A percentile compares a stretch with the other conserved stretches of the same genome.
phyloP scores from a whole-genome alignment of 2,888 invertebrate species.

The Lamproptera curius region DNA sequence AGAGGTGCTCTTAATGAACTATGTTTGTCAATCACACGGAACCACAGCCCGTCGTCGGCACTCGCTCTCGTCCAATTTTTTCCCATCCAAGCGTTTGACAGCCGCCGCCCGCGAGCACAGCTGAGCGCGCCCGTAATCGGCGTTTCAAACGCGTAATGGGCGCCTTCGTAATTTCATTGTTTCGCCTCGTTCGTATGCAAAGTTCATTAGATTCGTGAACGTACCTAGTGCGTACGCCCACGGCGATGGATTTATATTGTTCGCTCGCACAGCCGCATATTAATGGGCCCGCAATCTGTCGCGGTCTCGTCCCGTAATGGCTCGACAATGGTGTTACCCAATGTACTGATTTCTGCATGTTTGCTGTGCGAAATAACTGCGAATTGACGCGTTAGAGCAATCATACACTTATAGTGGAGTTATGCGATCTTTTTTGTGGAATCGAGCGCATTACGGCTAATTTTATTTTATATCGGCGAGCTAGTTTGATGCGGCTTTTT shows the following conservation, averaged over 20 bases:
- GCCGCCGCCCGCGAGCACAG: slow-evolving; percentile 15
- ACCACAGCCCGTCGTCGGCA: background rate
- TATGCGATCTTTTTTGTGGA: too few species aligned
- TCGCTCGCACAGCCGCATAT: too few species aligned
- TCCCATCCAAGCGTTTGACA: background rate
- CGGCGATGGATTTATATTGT: background rate
- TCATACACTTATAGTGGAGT: too few species aligned
- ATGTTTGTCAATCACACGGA: slow-evolving; percentile 3
- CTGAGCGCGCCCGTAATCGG: slow-evolving; percentile 28
- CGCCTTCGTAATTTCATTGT: slow-evolving; percentile 46
- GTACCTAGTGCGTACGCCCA: background rate
- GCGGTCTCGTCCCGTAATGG: background rate
- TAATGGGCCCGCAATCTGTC: too few species aligned
- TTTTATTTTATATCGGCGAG: too few species aligned
- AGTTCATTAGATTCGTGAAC: slow-evolving; percentile 44
- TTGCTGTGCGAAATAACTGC: too few species aligned
- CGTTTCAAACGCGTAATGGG: slow-evolving; percentile 38
- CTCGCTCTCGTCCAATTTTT: slow-evolving; percentile 11
- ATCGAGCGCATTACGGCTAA: too few species aligned
- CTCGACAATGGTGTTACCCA: background rate
- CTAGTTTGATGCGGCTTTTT: too few species aligned
- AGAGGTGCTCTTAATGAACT: too few species aligned
- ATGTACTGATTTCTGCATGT: too few species aligned
- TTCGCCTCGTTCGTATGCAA: slow-evolving; percentile 44
- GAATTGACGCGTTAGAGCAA: too few species aligned